Conservation (phyloP, 2,888 invertebrate genomes). For the Mystacides longicornis region DNA sequence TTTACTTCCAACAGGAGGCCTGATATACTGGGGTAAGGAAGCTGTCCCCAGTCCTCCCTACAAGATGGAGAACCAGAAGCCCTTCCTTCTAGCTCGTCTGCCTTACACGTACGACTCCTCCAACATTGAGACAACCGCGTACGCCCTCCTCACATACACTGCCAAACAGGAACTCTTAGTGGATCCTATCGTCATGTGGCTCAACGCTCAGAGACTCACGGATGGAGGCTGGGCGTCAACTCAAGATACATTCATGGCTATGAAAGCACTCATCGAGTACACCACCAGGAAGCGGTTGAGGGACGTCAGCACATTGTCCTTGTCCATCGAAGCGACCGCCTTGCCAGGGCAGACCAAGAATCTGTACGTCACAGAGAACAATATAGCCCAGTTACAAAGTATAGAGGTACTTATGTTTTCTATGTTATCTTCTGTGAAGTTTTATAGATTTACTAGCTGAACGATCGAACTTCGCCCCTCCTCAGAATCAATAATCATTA, state of each 20-base stretch:
- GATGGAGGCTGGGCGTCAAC: constrained; percentile 88
- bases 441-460: too few relatives aligned
- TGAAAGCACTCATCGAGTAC: constrained; percentile 85
- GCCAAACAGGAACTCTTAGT: constrained; percentile 74
- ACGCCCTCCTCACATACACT: constrained; percentile 83
- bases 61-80: constrained; percentile 86
- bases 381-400: constrained; percentile 70
- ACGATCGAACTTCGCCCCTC: too few relatives aligned
- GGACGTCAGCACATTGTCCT: constrained; percentile 71
- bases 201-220: constrained; percentile 77
- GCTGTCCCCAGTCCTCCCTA: constrained; percentile 72
- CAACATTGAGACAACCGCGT: constrained; percentile 90
- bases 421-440: too few relatives aligned
- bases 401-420: constrained; percentile 61
- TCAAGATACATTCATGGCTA: constrained; percentile 82
- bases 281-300: constrained; percentile 77
- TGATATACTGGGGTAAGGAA: constrained; percentile 80
- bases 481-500: too few relatives aligned
- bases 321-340: constrained; percentile 80
- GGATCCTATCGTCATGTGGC: constrained; percentile 84
- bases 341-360: constrained; percentile 59
- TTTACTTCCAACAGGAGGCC: constrained; percentile 52
- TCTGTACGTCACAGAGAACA: constrained; percentile 64
- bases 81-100: constrained; percentile 78
- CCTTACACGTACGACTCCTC: constrained; percentile 85